Evolutionary conservation across 2,888 invertebrate genomes (phyloP), one percentile per base, ranked within the genome.

Genomic region (Aporophyla lueneburgensis): DNA sequence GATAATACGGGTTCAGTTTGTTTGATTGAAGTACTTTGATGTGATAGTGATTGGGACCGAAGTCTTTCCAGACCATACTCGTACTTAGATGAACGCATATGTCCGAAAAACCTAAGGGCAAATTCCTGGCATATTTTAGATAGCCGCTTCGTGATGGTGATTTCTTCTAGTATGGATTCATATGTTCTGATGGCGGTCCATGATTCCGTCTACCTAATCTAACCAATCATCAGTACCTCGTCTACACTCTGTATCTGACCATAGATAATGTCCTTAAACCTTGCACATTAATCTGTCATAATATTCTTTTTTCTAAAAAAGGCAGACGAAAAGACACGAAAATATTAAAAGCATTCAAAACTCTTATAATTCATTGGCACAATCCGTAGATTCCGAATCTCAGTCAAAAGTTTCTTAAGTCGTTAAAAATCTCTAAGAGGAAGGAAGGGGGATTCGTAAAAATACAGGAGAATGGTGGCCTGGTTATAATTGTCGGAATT

Each of bases 341-440:
- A 80, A 77, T 12, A 54, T 74, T 66, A 63, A 75, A 77, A 83
- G 46, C 54, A 78, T 79, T 74, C 2, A 54, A 74, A 85, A 65
- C 71, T 77, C 77, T 74, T 78, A 78, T 78, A 87, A 86, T 87
- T 85, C 74, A 78, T 72, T 58, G 74, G 71, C 63, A 72, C 66
- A 84, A 83, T 83, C 71, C 79, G n/a, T 76, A 82, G 79, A 81
- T 80, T 84, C 66, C 40, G 53, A 81, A 86, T 81, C 74, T 80
- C 62, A 58, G 67, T 71, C 43, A 78, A 83, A 88, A 86, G 76
- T 86, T 86, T 71, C 49, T 19, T 46, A 84, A 87, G 84, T 87
- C 87, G 86, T 89, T 88, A 86, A 87, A 86, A 86, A 83, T 83
- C 59, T 77, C 10, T 65, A 76, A 83, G 80, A 63, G 85, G 81